Evolutionary conservation across 2,888 invertebrate species (phyloP).

Genomic region (Eretmocerus hayati): DNA sequence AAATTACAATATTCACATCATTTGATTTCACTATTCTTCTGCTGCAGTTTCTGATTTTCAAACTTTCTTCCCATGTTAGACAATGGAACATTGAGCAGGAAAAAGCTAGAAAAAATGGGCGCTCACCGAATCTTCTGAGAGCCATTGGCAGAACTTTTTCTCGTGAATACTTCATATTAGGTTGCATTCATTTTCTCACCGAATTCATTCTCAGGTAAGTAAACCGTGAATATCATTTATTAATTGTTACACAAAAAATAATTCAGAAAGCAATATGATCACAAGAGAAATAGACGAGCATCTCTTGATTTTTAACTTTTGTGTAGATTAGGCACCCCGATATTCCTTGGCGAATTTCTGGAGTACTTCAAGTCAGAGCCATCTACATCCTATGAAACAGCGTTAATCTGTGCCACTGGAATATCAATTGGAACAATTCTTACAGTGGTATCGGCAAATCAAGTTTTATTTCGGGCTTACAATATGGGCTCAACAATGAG

Average conservation of each 20-base stretch:
- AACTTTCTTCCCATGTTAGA: too few species aligned
- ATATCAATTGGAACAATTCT: slow-evolving; percentile 36
- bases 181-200: slow-evolving; percentile 46
- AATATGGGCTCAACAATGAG: slow-evolving; percentile 76
- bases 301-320: too few species aligned
- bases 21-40: too few species aligned
- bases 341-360: slow-evolving; percentile 59
- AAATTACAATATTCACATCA: too few species aligned
- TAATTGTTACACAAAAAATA: background rate
- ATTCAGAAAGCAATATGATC: too few species aligned
- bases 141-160: slow-evolving; percentile 48
- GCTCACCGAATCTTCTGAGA: slow-evolving; percentile 45
- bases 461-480: slow-evolving; percentile 59
- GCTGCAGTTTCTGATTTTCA: too few species aligned
- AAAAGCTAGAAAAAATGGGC: slow-evolving; percentile 32
- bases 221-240: background rate
- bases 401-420: slow-evolving; percentile 37
- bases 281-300: too few species aligned
- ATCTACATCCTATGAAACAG: slow-evolving; percentile 29
- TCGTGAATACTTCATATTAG: slow-evolving; percentile 45
- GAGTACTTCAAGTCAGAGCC: slow-evolving; percentile 52
- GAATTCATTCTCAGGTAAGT: slow-evolving; percentile 36
- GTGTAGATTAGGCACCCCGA: slow-evolving; percentile 62
- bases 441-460: slow-evolving; percentile 59
- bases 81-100: slow-evolving; percentile 49